phyloP scores from a whole-genome alignment of 2,888 invertebrate species.

The Dascillus cervinus region DNA sequence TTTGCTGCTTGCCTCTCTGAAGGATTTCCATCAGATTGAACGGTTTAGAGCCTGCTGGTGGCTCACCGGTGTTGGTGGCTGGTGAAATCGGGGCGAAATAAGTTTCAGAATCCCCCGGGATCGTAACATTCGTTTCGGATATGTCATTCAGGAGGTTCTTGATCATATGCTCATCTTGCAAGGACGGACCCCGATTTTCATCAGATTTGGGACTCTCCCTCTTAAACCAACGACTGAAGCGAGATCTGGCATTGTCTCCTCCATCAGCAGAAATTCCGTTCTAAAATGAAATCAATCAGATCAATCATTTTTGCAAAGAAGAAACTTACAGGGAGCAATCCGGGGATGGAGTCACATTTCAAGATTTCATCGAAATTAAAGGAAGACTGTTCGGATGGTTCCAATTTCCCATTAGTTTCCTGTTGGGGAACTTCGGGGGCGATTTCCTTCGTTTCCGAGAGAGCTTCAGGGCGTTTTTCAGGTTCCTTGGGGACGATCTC shows the following conservation, averaged over 20 bases:
- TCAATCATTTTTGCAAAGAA: constrained; percentile 1
- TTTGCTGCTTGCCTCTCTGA: constrained; percentile 55
- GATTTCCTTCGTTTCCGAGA: constrained; percentile 21
- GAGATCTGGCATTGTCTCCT: constrained; percentile 51
- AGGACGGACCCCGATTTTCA: constrained; percentile 45
- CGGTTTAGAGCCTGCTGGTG: constrained; percentile 25
- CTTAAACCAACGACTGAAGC: constrained; percentile 77
- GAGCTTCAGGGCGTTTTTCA: constrained; percentile 19
- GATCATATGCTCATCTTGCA: constrained; percentile 52
- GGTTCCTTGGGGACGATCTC: constrained; percentile 37
- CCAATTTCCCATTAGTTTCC: too few relatives aligned
- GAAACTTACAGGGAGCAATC: constrained; percentile 57
- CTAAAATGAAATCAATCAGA: constrained; percentile 38
- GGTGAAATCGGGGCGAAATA: constrained; percentile 68
- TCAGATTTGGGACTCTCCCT: constrained; percentile 50
- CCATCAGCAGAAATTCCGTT: constrained; percentile 58
- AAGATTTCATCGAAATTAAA: constrained; percentile 83
- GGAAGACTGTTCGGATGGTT: constrained; percentile 23
- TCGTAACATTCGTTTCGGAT: constrained; percentile 41
- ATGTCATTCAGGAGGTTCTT: constrained; percentile 60
- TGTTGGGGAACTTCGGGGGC: too few relatives aligned
- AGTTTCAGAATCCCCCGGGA: constrained; percentile 48
- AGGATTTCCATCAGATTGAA: constrained; percentile 61
- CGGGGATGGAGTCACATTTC: constrained; percentile 70
- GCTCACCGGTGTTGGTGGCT: constrained; percentile 43